A percentile compares a stretch with the other conserved stretches of the same genome.
phyloP scores from a whole-genome alignment of 1,140 invertebrate species.

The Zaprionus gabonicus region DNA sequence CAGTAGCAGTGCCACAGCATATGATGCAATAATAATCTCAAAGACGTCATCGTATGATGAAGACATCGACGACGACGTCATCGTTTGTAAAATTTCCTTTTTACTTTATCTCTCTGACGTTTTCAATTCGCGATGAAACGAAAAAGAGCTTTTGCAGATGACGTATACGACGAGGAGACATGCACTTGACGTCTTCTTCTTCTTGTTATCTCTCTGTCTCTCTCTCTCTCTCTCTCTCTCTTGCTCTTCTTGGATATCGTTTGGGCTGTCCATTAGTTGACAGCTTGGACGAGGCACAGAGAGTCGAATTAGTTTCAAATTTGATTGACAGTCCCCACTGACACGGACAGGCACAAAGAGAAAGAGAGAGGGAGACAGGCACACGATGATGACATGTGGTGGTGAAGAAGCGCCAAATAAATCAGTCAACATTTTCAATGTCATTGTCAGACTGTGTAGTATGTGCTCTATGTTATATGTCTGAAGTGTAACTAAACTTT shows the following conservation, averaged over 20 bases:
- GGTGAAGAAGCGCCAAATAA: conserved; percentile 26
- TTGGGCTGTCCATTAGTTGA: conserved; percentile 20
- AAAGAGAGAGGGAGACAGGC: neutral
- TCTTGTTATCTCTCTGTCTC: neutral
- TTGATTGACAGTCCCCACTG: conserved; percentile 31
- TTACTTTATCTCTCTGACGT: conserved; percentile 18
- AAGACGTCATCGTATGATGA: conserved; percentile 7
- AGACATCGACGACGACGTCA: conserved; percentile 10
- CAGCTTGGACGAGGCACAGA: neutral
- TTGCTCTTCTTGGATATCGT: neutral
- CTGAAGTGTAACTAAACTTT: too few relatives aligned
- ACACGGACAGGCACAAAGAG: neutral
- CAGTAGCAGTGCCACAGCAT: neutral
- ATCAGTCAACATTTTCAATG: conserved; percentile 29
- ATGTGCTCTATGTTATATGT: neutral
- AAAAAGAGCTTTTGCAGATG: conserved; percentile 7
- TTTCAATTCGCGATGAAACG: conserved; percentile 3
- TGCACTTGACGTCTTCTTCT: conserved; percentile 27
- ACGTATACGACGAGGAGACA: neutral
- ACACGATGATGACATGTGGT: conserved; percentile 1
- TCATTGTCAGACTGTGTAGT: conserved; percentile 14
- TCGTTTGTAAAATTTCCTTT: neutral
- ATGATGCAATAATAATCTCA: conserved; percentile 4
- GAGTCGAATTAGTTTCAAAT: conserved; percentile 23
- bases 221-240: neutral